A percentile compares a stretch with the other conserved stretches of the same genome.
These are phyloP conservation scores for Stratiolaelaps scimitus DNA, from an alignment of 1,140 invertebrate genomes.

Conservation along the genomic window DNA sequence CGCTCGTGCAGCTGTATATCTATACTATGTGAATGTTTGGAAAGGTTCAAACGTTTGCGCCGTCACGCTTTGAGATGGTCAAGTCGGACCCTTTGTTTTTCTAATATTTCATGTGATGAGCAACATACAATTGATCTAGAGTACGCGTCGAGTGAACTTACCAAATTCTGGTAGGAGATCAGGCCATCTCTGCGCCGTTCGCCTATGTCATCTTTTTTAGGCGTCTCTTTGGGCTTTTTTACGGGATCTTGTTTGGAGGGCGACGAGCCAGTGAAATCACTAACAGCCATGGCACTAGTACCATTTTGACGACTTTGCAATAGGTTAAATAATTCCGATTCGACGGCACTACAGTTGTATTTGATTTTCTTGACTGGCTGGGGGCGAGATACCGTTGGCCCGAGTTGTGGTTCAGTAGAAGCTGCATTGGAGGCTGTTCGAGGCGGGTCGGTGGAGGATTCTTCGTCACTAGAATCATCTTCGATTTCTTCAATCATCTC, in stretches of 20 bases:
- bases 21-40: no score
- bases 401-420: no score
- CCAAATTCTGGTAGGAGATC: slow-evolving; percentile 1
- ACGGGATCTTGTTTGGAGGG: no score
- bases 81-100: no score
- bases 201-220: not conserved
- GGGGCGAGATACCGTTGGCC: not conserved
- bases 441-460: not conserved
- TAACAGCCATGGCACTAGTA: no score
- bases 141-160: not conserved
- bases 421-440: slow-evolving; percentile 29
- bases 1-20: no score
- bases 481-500: slow-evolving; percentile 28
- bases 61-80: no score
- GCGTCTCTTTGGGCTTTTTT: no score
- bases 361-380: slow-evolving; percentile 15
- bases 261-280: no score
- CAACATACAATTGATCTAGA: no score
- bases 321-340: slow-evolving; percentile 21
- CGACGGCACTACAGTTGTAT: slow-evolving; percentile 23
- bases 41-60: no score
- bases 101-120: no score
- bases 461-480: slow-evolving; percentile 4
- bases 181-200: slow-evolving; percentile 5
- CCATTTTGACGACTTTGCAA: slow-evolving; percentile 24